Base-by-base conservation (phyloP, 2,888 invertebrate genomes). In the Torymus auratus region DNA sequence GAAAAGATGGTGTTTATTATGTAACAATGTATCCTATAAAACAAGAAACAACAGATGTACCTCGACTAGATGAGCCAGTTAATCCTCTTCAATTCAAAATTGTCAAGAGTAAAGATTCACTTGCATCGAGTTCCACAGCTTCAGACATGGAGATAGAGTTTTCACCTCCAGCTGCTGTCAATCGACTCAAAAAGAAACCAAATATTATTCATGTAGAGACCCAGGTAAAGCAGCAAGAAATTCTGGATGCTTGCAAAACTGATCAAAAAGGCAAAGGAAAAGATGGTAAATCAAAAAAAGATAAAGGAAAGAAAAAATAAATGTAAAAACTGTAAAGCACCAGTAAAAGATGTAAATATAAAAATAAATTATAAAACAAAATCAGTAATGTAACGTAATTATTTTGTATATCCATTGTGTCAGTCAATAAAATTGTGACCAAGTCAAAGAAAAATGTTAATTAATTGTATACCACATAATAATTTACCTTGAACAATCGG, bases 101-200 rank as follows among this genome's bases (percentile, higher is more conserved):
- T 28, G 86, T 87, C 1, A 88, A 86, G 78, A 89, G 88, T 60
- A 87, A 85, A 62, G 88, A 87, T 0, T 89, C 90, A 0, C 72
- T 81, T 0, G 85, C 85, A 7, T 85, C 87, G 11, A 89, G 88
- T 74, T 89, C 90, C 0, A 87, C 88, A 5, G 91, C 89, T 11
- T 91, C 91, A 3, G 91, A 91, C 75, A 89, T 91, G 87, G 91
- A 91, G 81, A 90, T 91, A 69, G 91, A 91, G 84, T 91, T 91
- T 83, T 89, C 89, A 58, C 90, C 91, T 50, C 91, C 91, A 7
- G 88, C 89, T 2, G 89, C 88, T n/a, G 86, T 89, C 61, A 88
- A 86, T 82, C 87, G 88, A 67, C 84, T 86, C 69, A 85, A 85
- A 17, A 89, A 86, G 76, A 89, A 88, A 76, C 90, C 91, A 5